Percentiles rank a stretch among this genome's conserved stretches.
Evolutionary conservation across 2,113 vertebrate genomes (phyloP).

Genomic region (Microcebus lehilahytsara): DNA sequence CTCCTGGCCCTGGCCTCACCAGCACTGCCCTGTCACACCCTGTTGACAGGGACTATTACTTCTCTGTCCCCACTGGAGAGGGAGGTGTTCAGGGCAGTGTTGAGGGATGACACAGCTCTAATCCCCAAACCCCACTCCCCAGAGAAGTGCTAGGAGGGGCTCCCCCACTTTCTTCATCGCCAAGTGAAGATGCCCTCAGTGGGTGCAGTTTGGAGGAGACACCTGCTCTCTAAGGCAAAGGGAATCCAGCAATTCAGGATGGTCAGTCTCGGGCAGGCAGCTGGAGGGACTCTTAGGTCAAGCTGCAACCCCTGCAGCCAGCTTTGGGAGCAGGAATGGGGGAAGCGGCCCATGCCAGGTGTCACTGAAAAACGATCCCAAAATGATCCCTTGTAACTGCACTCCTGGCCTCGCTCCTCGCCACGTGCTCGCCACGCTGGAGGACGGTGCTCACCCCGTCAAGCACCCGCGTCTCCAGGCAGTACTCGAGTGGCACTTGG

Average conservation of each 20-base stretch:
- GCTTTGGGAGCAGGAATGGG: rapidly evolving
- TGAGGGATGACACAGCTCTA: rapidly evolving
- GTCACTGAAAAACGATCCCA: background rate
- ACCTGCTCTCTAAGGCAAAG: background rate
- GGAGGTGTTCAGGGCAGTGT: background rate
- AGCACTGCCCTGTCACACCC: background rate
- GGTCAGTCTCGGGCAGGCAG: rapidly evolving
- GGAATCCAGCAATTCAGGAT: too few species aligned
- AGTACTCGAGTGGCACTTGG: background rate
- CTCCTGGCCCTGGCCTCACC: background rate
- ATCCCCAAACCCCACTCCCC: background rate
- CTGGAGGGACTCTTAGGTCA: background rate
- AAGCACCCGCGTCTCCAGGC: background rate
- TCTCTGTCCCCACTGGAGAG: background rate
- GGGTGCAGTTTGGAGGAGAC: background rate
- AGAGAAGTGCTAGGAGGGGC: background rate
- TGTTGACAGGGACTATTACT: background rate
- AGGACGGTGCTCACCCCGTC: background rate
- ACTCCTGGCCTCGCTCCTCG: rapidly evolving
- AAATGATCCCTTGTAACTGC: background rate
- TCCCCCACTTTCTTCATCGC: too few species aligned
- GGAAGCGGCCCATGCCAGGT: rapidly evolving
- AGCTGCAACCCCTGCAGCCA: background rate
- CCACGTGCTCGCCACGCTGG: rapidly evolving
- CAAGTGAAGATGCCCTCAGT: rapidly evolving